Conservation (phyloP, 2,888 invertebrate genomes). For the Nineta flava region DNA sequence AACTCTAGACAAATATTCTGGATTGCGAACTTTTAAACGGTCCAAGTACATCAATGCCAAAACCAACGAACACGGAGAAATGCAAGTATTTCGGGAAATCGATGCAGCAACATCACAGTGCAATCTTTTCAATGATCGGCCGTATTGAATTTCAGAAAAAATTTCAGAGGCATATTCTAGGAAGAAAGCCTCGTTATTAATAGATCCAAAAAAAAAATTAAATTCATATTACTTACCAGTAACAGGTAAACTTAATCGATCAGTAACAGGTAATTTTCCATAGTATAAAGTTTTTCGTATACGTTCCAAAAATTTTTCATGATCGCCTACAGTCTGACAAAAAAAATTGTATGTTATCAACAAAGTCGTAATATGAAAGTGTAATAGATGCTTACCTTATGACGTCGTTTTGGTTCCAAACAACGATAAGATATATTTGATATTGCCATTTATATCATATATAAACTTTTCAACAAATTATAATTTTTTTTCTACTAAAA, state of each 20-base stretch:
- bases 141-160: conserved; percentile 63
- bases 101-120: conserved; percentile 61
- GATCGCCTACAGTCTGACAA: conserved; percentile 46
- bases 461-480: too few relatives aligned
- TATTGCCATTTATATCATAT: conserved; percentile 4
- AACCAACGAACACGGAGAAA: conserved; percentile 84
- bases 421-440: conserved; percentile 9
- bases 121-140: conserved; percentile 59
- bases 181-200: conserved; percentile 4
- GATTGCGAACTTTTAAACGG: conserved; percentile 64
- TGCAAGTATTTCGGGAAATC: conserved; percentile 63
- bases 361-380: background rate
- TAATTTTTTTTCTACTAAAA: too few relatives aligned
- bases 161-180: conserved; percentile 70
- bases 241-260: conserved; percentile 58
- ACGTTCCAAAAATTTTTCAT: conserved; percentile 63
- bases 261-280: conserved; percentile 56
- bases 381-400: conserved; percentile 1
- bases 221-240: conserved; percentile 42
- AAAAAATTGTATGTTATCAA: conserved; percentile 9
- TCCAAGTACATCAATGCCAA: conserved; percentile 88
- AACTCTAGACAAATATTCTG: conserved; percentile 65
- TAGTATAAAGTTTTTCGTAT: conserved; percentile 83
- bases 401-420: conserved; percentile 6
- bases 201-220: background rate